A percentile compares a stretch with the other conserved stretches of the same genome.
These are phyloP conservation scores for Trypoxylus dichotomus DNA, from an alignment of 1,140 invertebrate species.

Conservation along the genomic window DNA sequence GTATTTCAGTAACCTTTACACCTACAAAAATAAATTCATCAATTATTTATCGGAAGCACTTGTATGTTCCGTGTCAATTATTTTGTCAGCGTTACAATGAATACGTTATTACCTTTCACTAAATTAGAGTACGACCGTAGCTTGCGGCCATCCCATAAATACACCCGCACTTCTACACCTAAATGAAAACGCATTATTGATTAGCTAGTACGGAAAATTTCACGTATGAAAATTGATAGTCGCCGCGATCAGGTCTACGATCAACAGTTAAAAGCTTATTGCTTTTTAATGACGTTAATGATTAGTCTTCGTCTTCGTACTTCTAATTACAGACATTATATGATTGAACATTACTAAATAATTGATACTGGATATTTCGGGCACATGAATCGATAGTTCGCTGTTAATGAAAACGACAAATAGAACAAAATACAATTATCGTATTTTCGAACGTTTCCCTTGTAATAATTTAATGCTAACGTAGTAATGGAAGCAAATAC, in stretches of 20 bases:
- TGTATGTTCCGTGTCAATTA: neutral
- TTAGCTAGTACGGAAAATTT: neutral
- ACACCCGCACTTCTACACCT: neutral
- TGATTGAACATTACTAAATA: neutral
- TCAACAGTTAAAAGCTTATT: conserved; percentile 3
- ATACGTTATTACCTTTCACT: neutral
- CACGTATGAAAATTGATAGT: neutral
- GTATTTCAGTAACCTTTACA: neutral
- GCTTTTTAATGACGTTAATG: conserved; percentile 3
- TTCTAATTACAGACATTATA: neutral
- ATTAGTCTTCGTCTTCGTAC: neutral
- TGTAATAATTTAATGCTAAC: no score
- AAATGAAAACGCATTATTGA: neutral
- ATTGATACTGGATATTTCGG: no score
- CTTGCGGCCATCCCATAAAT: neutral
- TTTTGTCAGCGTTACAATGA: neutral
- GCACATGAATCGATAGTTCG: neutral
- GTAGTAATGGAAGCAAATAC: no score
- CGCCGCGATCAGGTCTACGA: neutral
- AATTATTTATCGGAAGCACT: neutral
- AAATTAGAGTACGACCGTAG: neutral
- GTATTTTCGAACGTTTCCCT: neutral
- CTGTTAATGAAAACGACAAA: neutral
- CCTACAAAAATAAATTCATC: neutral
- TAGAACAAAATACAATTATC: neutral